A percentile compares a stretch with the other conserved stretches of the same genome.
Conservation (phyloP, 2,888 invertebrate genomes). For the Tinea trinotella region DNA sequence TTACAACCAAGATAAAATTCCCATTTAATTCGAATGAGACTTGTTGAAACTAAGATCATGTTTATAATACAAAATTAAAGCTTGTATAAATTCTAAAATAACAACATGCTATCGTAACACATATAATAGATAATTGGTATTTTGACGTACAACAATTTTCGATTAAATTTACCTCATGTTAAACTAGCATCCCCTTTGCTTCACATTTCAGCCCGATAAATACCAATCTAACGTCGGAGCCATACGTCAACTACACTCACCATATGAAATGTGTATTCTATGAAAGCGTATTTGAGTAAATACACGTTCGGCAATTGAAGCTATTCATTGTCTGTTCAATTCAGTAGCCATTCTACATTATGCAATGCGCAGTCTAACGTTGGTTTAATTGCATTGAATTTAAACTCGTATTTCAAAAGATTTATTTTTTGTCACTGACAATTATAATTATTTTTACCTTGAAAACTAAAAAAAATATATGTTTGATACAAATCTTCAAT, state of each 20-base stretch:
- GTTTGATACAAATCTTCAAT: too few species aligned
- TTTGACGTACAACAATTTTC: neutral
- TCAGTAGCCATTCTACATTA: neutral
- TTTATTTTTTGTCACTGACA: too few species aligned
- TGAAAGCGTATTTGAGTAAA: conserved; percentile 7
- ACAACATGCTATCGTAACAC: too few species aligned
- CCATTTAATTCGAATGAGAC: too few species aligned
- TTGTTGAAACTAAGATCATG: too few species aligned
- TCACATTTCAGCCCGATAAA: conserved; percentile 6
- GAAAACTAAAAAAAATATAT: too few species aligned
- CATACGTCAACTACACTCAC: conserved; percentile 7
- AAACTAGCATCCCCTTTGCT: neutral
- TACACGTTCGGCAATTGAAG: conserved; percentile 3
- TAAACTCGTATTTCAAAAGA: too few species aligned
- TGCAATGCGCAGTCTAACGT: neutral
- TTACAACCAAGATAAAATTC: too few species aligned
- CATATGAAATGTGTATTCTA: conserved; percentile 8
- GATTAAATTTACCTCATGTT: conserved; percentile 10
- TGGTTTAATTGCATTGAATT: neutral
- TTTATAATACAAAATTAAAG: too few species aligned
- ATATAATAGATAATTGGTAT: neutral
- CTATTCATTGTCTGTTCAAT: conserved; percentile 4
- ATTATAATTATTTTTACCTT: too few species aligned
- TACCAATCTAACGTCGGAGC: conserved; percentile 9
- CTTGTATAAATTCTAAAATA: too few species aligned